phyloP scores from a whole-genome alignment of 2,888 invertebrate species.

The Cheilosia vernalis region DNA sequence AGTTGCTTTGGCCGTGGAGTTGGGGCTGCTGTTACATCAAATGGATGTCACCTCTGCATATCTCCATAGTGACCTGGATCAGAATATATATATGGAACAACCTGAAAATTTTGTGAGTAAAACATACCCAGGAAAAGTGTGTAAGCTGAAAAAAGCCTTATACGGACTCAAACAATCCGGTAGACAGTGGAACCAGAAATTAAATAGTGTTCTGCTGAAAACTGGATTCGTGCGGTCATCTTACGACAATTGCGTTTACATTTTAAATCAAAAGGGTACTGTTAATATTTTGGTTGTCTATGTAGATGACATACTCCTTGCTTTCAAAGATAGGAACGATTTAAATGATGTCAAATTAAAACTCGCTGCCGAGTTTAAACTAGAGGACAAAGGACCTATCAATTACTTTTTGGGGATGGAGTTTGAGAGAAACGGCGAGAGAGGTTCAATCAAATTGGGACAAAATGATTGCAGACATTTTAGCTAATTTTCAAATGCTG shows the following conservation, averaged over 20 bases:
- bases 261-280: neutral
- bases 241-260: constrained; percentile 1
- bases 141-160: constrained; percentile 42
- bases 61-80: neutral
- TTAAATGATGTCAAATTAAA: constrained; percentile 12
- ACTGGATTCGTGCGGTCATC: constrained; percentile 14
- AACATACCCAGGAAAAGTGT: constrained; percentile 27
- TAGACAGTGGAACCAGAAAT: constrained; percentile 23
- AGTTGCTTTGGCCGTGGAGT: constrained; percentile 3
- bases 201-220: constrained; percentile 9
- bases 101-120: neutral
- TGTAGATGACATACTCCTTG: constrained; percentile 6
- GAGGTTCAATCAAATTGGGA: constrained; percentile 2
- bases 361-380: neutral
- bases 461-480: neutral
- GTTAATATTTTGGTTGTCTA: constrained; percentile 5
- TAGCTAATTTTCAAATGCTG: neutral
- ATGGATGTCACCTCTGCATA: constrained; percentile 14
- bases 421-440: constrained; percentile 5
- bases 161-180: constrained; percentile 35
- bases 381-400: constrained; percentile 5
- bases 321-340: neutral
- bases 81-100: constrained; percentile 5
- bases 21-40: constrained; percentile 10
- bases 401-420: constrained; percentile 19